phyloP scores from a whole-genome alignment of 2,113 vertebrate species.

The Anarrhichthys ocellatus region DNA sequence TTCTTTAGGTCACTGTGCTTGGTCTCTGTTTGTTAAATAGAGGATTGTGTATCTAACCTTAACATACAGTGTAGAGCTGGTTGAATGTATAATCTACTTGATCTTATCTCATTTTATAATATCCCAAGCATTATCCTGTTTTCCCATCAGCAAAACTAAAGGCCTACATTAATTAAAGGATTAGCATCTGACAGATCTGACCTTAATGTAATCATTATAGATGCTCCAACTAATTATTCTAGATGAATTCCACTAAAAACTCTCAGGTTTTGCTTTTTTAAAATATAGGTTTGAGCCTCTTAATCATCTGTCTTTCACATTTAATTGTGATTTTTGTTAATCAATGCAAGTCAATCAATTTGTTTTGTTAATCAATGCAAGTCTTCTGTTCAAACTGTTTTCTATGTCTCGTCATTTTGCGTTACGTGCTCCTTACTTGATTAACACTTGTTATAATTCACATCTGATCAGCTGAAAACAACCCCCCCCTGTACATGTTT shows the following conservation, averaged over 20 bases:
- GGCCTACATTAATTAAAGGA: slow-evolving; percentile 35
- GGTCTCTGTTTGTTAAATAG: background rate
- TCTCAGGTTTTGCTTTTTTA: background rate
- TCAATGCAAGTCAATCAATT: background rate
- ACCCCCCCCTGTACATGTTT: background rate
- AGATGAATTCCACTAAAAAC: background rate
- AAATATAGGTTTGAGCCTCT: background rate
- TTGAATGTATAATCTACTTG: slow-evolving; percentile 14
- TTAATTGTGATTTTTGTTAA: background rate
- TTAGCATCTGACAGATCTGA: slow-evolving; percentile 22
- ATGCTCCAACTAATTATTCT: background rate
- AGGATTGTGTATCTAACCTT: background rate
- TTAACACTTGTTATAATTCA: slow-evolving; percentile 6
- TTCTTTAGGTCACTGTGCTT: background rate
- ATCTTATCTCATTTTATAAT: slow-evolving; percentile 25
- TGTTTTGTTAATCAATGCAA: background rate
- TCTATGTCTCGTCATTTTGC: background rate
- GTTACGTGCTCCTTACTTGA: background rate
- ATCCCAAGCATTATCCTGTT: slow-evolving; percentile 22
- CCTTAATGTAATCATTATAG: slow-evolving; percentile 1
- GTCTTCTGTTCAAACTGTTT: background rate
- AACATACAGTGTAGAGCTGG: slow-evolving; percentile 5
- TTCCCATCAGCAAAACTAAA: slow-evolving; percentile 34
- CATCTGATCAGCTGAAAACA: slow-evolving; percentile 20
- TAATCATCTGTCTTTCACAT: slow-evolving; percentile 20